Evolutionary conservation across 2,113 vertebrate species (phyloP).

Genomic region (Elaphurus davidianus): DNA sequence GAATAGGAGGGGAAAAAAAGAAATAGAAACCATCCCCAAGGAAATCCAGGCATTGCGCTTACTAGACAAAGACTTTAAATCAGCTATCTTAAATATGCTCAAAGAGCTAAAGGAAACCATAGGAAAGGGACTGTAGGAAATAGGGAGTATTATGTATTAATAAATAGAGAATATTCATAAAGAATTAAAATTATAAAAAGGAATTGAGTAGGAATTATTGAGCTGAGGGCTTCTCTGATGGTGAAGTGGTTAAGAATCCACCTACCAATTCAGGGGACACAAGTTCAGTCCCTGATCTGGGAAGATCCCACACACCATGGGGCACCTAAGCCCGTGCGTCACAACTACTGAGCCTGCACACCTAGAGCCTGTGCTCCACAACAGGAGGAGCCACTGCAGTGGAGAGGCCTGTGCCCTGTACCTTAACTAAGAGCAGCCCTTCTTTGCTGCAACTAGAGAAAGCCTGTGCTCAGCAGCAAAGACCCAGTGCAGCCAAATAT

Average conservation of each 20-base stretch:
- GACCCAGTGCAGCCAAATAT: background rate
- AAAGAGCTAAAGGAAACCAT: background rate
- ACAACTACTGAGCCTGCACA: background rate
- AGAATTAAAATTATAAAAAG: background rate
- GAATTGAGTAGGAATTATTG: background rate
- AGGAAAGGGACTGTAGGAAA: background rate
- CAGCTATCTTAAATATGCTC: background rate
- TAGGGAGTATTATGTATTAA: background rate
- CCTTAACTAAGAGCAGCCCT: background rate
- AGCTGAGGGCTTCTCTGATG: background rate
- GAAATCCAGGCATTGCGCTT: background rate
- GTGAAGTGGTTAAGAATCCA: background rate
- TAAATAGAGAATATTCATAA: background rate
- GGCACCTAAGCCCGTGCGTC: background rate
- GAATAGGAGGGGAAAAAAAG: background rate
- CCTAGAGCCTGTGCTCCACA: background rate
- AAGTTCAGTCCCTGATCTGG: background rate
- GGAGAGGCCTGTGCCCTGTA: background rate
- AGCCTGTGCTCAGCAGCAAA: background rate
- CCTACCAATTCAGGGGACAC: background rate
- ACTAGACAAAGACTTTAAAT: background rate
- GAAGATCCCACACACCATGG: background rate
- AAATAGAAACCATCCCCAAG: background rate
- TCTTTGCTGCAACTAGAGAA: background rate
- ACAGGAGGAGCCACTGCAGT: background rate